phyloP scores from a whole-genome alignment of 2,888 invertebrate species.

The Meghimatium bilineatum region DNA sequence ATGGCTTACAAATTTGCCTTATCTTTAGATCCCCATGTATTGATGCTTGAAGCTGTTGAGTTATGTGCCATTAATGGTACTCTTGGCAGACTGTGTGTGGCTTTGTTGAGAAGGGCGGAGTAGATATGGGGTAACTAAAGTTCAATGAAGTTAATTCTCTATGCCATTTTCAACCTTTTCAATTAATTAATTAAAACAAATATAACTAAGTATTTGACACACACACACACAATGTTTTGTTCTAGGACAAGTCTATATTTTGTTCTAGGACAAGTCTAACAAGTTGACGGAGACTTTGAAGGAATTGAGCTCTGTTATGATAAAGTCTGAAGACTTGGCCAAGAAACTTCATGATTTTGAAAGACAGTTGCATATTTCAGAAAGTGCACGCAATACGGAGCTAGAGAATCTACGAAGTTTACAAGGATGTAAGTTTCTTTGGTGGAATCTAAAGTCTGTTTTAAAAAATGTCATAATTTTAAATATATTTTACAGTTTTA shows the following conservation, averaged over 20 bases:
- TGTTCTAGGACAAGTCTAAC: background rate
- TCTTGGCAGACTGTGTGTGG: too few relatives aligned
- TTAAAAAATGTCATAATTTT: too few relatives aligned
- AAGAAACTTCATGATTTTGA: slow-evolving; percentile 16
- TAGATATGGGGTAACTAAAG: too few relatives aligned
- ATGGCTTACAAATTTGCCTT: too few relatives aligned
- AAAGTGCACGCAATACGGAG: slow-evolving; percentile 3
- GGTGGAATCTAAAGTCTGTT: background rate
- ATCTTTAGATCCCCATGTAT: too few relatives aligned
- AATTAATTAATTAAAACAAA: background rate
- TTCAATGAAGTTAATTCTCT: too few relatives aligned
- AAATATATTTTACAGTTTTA: too few relatives aligned
- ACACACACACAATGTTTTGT: background rate
- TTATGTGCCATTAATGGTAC: too few relatives aligned
- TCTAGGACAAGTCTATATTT: background rate
- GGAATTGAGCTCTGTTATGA: slow-evolving; percentile 1
- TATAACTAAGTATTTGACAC: background rate
- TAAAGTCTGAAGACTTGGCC: slow-evolving; percentile 28
- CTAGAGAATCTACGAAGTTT: slow-evolving; percentile 19
- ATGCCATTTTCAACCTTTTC: too few relatives aligned
- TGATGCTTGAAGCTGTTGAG: too few relatives aligned
- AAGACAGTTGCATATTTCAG: slow-evolving; percentile 18
- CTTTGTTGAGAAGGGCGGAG: too few relatives aligned
- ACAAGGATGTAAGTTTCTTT: slow-evolving; percentile 24
- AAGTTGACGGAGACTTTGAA: background rate